A percentile compares a stretch with the other conserved stretches of the same genome.
These are phyloP conservation scores for Hexactinellida sp. DNA, from an alignment of 37 sponge, comb jelly and placozoan genomes.

Conservation along the genomic window DNA sequence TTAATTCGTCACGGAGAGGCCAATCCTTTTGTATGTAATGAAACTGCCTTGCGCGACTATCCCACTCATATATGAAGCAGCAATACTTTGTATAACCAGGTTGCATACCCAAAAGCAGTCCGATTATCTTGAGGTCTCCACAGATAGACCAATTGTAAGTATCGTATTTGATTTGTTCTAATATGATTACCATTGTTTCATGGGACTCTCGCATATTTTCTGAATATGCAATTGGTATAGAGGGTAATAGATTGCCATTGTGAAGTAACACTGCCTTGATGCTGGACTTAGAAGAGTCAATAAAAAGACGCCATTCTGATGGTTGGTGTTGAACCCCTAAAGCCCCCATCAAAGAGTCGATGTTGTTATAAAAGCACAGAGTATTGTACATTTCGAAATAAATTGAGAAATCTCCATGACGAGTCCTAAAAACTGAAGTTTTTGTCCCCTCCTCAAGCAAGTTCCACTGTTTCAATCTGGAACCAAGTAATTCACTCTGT, in stretches of 20 bases:
- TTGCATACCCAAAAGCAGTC: conserved; percentile 15
- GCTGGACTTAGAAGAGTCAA: neutral
- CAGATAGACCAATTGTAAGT: neutral
- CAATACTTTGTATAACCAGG: conserved; percentile 6
- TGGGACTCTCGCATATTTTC: neutral
- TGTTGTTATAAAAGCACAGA: neutral
- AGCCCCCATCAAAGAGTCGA: neutral
- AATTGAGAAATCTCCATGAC: neutral
- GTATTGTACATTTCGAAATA: too few species aligned
- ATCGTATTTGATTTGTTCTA: neutral
- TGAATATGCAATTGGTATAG: conserved; percentile 18
- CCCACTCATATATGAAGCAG: conserved; percentile 13
- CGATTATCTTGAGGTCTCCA: conserved; percentile 9
- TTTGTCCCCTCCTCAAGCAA: neutral
- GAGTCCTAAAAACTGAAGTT: neutral
- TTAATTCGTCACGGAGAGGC: neutral
- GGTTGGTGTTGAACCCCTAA: neutral
- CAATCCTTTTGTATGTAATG: neutral
- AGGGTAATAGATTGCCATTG: conserved; percentile 9
- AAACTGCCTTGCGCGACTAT: neutral
- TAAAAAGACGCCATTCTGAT: conserved; percentile 13
- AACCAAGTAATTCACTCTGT: conserved; percentile 1
- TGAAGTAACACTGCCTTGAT: conserved; percentile 12
- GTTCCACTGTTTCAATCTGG: conserved; percentile 10
- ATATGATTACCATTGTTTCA: conserved; percentile 1